Evolutionary conservation across 2,888 invertebrate genomes (phyloP).

Genomic region (Tethea ocularis): DNA sequence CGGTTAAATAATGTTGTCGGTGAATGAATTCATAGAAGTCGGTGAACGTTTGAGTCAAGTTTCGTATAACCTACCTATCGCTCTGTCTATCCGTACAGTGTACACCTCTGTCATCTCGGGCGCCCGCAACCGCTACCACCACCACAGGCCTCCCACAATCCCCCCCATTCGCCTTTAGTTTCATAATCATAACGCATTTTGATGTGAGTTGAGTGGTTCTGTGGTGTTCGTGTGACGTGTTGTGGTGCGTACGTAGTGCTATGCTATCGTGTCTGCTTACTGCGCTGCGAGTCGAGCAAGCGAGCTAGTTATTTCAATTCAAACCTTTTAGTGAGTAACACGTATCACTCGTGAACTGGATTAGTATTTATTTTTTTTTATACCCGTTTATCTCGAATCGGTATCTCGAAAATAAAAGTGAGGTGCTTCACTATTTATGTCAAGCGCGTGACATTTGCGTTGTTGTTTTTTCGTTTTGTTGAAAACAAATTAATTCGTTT

Average conservation of each 20-base stretch:
- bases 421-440: constrained; percentile 9
- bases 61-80: constrained; percentile 43
- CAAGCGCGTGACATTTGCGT: constrained; percentile 9
- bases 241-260: not conserved
- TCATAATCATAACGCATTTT: not conserved
- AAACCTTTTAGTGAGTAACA: constrained; percentile 13
- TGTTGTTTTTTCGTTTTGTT: constrained; percentile 12
- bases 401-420: not conserved
- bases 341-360: constrained; percentile 9
- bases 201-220: not conserved
- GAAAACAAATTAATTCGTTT: constrained; percentile 14
- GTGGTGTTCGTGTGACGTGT: not conserved
- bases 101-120: constrained; percentile 6
- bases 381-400: too few species aligned
- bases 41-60: constrained; percentile 63
- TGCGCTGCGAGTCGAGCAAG: constrained; percentile 1
- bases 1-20: constrained; percentile 58
- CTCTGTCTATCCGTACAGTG: constrained; percentile 46
- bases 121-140: constrained; percentile 25
- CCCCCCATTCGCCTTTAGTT: constrained; percentile 18
- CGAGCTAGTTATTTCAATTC: constrained; percentile 10
- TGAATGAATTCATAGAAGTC: constrained; percentile 75
- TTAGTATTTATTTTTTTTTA: not conserved
- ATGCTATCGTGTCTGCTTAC: constrained; percentile 14
- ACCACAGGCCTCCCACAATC: constrained; percentile 40